These are phyloP conservation scores for Neogale vison DNA, from an alignment of 2,113 vertebrate species.

Conservation along the genomic window DNA sequence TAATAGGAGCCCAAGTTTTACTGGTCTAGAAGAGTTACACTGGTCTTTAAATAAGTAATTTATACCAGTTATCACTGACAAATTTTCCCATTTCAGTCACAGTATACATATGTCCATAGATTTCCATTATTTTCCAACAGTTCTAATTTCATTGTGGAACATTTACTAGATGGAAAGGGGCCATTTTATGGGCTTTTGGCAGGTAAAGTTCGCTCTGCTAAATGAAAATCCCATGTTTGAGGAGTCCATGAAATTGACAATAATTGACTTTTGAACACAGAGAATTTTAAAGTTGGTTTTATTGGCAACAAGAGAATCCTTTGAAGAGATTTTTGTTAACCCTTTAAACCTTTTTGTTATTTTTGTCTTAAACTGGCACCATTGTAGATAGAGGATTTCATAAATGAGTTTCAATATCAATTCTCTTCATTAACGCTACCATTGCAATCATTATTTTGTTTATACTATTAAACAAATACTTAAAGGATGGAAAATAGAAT, in stretches of 20 bases:
- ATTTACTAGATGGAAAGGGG: conserved; percentile 61
- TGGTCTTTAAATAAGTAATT: background rate
- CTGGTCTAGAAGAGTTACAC: background rate
- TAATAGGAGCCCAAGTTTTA: conserved; percentile 6
- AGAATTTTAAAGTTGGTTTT: conserved; percentile 62
- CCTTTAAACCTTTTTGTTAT: background rate
- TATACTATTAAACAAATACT: background rate
- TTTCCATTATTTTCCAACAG: conserved; percentile 67
- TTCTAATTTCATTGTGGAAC: conserved; percentile 67
- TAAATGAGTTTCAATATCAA: background rate
- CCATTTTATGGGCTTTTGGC: conserved; percentile 57
- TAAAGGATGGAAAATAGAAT: background rate
- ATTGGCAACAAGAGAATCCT: conserved; percentile 51
- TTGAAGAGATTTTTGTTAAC: conserved; percentile 55
- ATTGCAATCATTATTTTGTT: background rate
- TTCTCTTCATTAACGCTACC: background rate
- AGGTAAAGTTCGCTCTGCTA: conserved; percentile 53
- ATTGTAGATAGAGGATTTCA: background rate
- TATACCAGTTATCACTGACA: background rate
- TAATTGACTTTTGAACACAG: conserved; percentile 70
- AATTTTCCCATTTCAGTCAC: conserved; percentile 46
- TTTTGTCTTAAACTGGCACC: background rate
- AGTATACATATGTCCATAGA: conserved; percentile 38
- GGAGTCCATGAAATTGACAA: conserved; percentile 63
- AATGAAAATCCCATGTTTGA: conserved; percentile 56